Evolutionary conservation across 53 echinoderm and acorn worm genomes (phyloP).

Genomic region (Pentamera pediparva): DNA sequence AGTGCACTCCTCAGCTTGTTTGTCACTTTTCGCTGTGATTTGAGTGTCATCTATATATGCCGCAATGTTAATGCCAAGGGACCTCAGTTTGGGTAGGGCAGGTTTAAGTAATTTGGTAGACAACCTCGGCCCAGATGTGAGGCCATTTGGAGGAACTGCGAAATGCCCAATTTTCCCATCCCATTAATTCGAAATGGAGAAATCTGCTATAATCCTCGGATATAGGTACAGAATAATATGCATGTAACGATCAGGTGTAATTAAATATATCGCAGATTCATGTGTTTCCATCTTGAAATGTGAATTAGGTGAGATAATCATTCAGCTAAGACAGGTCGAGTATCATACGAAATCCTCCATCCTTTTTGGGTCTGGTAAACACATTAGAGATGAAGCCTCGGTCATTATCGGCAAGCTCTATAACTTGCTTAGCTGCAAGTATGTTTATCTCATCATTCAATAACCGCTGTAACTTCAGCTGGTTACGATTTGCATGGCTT

Average conservation of each 20-base stretch:
- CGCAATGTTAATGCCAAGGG: background rate
- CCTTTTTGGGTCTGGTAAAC: slow-evolving; percentile 46
- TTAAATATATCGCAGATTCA: slow-evolving; percentile 10
- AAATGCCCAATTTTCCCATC: slow-evolving; percentile 16
- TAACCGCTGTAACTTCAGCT: background rate
- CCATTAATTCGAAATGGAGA: slow-evolving; percentile 33
- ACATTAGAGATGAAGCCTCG: slow-evolving; percentile 33
- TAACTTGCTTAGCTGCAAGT: slow-evolving; percentile 22
- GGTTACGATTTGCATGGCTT: no score
- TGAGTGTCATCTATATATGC: slow-evolving; percentile 34
- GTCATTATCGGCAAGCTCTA: background rate
- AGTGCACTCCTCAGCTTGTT: background rate
- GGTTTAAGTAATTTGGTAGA: slow-evolving; percentile 54
- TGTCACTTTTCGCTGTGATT: background rate
- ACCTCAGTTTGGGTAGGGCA: slow-evolving; percentile 6
- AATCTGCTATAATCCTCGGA: slow-evolving; percentile 28
- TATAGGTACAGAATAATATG: slow-evolving; percentile 51
- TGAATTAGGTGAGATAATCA: slow-evolving; percentile 1
- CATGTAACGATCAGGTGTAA: slow-evolving; percentile 40
- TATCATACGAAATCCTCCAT: slow-evolving; percentile 45
- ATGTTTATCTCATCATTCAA: slow-evolving; percentile 7
- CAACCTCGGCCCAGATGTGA: slow-evolving; percentile 29
- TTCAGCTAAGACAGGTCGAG: slow-evolving; percentile 42
- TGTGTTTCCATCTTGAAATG: slow-evolving; percentile 53
- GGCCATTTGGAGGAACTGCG: slow-evolving; percentile 36